Base-by-base conservation (phyloP, 2,113 vertebrate species). In the Cyprinus carpio region DNA sequence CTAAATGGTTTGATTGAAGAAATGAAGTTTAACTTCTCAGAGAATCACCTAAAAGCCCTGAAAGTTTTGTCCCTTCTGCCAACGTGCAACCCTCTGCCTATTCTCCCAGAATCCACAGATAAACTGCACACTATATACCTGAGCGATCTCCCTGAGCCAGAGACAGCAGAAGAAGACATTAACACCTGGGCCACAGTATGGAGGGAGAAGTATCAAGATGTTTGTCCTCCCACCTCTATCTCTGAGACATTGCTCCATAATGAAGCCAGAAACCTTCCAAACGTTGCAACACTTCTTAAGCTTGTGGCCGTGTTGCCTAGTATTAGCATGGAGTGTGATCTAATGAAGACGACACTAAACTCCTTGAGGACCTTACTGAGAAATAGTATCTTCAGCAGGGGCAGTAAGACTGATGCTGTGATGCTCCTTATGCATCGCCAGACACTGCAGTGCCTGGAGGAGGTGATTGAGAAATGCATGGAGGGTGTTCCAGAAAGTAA, bases 151-250 rank as follows among this genome's bases (percentile, higher is more conserved):
- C 95, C 96, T 25, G 97, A 98, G 20, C 96, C 96, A 0, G 97
- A 99, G 49, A 95, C 95, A 0, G 95, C 96, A 0, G 96, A 97
- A 37, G 96, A 95, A 5, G 96, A 99, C 80, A 95, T 99, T 77
- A 96, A 96, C 16, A 93, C 96, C 54, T 99, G 98, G 98, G 94
- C 96, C 12, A 92, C 96, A 29, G 96, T 97, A 58, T 99, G 98
- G 97, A 95, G 95, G 43, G 97, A 99, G 88, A 94, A 97, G 85
- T 96, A 96, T 40, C 97, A 97, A 88, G 97, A 99, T 49, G 93
- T 94, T 20, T 94, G 96, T 60, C 96, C 96, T 58, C 97, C 97
- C 11, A 91, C 96, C 58, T 97, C 97, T 60, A 96, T 99, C 69
- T 96, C 96, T 20, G 97, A 99, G 91, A 96, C 96, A 0, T 94